These are phyloP conservation scores for Caenorhabditis auriculariae DNA, from an alignment of 2,888 invertebrate genomes.

Conservation along the genomic window DNA sequence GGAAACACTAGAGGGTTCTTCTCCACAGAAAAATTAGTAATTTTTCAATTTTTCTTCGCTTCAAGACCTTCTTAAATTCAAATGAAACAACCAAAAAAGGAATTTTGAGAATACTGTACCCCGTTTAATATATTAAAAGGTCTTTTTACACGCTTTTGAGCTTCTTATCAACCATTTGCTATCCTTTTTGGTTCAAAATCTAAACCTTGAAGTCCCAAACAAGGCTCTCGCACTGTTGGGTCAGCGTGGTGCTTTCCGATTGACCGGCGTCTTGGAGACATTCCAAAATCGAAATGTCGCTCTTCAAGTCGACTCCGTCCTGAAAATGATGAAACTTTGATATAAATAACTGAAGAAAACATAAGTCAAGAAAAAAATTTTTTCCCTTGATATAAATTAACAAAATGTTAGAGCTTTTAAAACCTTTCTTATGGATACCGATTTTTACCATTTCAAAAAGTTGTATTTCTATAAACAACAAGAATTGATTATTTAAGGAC, in stretches of 20 bases:
- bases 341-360: background rate
- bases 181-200: background rate
- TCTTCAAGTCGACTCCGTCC: slow-evolving; percentile 43
- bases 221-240: slow-evolving; percentile 49
- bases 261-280: slow-evolving; percentile 72
- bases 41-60: too few species aligned
- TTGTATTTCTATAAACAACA: too few species aligned
- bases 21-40: too few species aligned
- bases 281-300: slow-evolving; percentile 59
- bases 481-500: too few species aligned
- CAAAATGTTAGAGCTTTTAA: too few species aligned
- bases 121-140: background rate
- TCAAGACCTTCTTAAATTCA: too few species aligned
- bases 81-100: too few species aligned
- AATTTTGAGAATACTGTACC: background rate
- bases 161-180: background rate
- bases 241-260: slow-evolving; percentile 47
- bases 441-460: too few species aligned
- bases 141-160: background rate
- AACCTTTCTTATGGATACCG: too few species aligned
- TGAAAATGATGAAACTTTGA: slow-evolving; percentile 9
- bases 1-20: too few species aligned
- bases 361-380: too few species aligned
- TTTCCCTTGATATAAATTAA: too few species aligned
- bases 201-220: slow-evolving; percentile 63